A percentile compares a stretch with the other conserved stretches of the same genome.
These are phyloP conservation scores for Venturia canescens DNA, from an alignment of 1,140 invertebrate genomes.

Conservation along the genomic window DNA sequence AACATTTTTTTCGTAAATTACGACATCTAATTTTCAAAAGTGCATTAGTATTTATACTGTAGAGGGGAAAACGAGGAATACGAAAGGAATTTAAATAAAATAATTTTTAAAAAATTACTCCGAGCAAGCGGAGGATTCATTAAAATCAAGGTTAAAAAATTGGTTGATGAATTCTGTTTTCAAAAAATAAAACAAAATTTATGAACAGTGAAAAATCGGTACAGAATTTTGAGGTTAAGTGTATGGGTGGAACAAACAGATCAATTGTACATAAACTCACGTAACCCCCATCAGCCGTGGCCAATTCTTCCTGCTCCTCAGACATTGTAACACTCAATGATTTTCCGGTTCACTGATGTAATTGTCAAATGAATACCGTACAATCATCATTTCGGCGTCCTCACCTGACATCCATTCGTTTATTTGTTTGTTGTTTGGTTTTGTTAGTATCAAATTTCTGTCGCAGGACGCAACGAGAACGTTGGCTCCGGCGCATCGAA, in stretches of 20 bases:
- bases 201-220: background rate
- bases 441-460: background rate
- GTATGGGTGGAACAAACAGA: background rate
- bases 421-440: conserved; percentile 33
- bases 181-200: too few species aligned
- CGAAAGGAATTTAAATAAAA: too few species aligned
- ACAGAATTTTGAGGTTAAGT: conserved; percentile 14
- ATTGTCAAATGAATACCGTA: background rate
- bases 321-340: background rate
- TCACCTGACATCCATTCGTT: conserved; percentile 20
- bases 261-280: conserved; percentile 1
- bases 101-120: too few species aligned
- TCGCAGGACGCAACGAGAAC: background rate
- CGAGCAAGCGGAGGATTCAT: too few species aligned
- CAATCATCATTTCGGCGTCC: conserved; percentile 34
- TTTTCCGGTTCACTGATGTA: background rate
- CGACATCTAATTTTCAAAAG: too few species aligned
- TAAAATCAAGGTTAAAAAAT: too few species aligned
- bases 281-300: background rate
- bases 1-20: too few species aligned
- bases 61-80: too few species aligned
- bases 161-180: too few species aligned
- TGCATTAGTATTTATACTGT: too few species aligned
- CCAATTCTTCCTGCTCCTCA: background rate
- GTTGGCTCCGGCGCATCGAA: background rate